Base-by-base conservation (phyloP, 2,113 vertebrate genomes). In the Todiramphus saurophagus region DNA sequence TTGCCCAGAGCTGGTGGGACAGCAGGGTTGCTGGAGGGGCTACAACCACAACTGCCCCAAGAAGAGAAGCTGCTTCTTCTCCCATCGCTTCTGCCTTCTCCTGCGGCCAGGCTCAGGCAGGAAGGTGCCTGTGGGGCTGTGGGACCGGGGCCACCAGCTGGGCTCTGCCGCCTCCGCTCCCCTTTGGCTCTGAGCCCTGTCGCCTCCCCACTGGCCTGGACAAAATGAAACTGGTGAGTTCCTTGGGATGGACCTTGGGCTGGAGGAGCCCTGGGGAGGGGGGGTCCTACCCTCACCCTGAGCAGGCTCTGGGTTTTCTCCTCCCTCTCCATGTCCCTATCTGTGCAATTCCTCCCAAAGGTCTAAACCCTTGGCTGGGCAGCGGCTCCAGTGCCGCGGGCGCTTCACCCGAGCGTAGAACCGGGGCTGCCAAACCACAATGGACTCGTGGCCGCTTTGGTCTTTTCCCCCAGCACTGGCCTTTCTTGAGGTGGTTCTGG, bases 381-480 rank as follows among this genome's bases (percentile, higher is more conserved):
- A 9, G 35, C 66, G 3, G 73, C 62, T 70, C 64, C 25, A 0
- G 16, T 21, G 4, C 15, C 5, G 1, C 21, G 3, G 35, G 58
- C 13, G 48, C 87, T 55, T 10, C 4, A 12, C 6, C 6, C 1
- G 2, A 7, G 55, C 2, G 17, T 30, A 4, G 43, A 44, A 10
- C 16, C 1, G 9, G 46, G 28, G 37, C 55, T 39, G 39, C 55
- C 39, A 15, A 11, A 13, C 37, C 7, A 1, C 13, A 35, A 6
- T 13, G 9, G 23, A 11, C 17, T 33, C 16, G 3, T 1, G 27
- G 20, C 62, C 19, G 21, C 9, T 11, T 35, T 11, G 21, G 25
- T 30, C 5, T 25, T 66, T 25, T 66, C 21, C 1, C 3, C 19
- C 30, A 18, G 28, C 14, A 3, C 43, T 44, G 64, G 41, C 8